Percentiles rank a stretch among this genome's conserved stretches.
Conservation (phyloP, 2,113 vertebrate genomes). For the Alethe castanea region DNA sequence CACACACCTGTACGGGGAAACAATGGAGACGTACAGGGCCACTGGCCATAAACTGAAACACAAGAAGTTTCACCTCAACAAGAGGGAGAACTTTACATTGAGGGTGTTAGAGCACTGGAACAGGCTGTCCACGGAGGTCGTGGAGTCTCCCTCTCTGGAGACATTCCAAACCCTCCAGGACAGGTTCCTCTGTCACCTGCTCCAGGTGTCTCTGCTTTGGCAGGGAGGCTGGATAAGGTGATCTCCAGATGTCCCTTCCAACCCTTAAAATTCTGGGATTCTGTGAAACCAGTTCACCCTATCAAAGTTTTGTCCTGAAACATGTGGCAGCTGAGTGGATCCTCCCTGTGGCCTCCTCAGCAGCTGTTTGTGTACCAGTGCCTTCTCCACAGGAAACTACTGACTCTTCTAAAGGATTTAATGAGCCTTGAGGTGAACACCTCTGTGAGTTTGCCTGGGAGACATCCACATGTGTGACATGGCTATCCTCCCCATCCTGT, state of each 20-base stretch:
- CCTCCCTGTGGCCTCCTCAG: background rate
- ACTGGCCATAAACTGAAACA: background rate
- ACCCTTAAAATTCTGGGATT: background rate
- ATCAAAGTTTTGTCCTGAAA: background rate
- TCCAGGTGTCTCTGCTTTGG: background rate
- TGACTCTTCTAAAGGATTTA: background rate
- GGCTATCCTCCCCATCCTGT: background rate
- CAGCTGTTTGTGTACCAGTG: rapidly evolving
- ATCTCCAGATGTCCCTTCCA: background rate
- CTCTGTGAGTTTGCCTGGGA: background rate
- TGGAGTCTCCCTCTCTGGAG: background rate
- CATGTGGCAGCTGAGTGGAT: background rate
- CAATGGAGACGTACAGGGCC: background rate
- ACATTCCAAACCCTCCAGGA: background rate
- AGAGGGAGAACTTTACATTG: background rate
- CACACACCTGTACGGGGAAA: background rate
- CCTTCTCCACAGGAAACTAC: background rate
- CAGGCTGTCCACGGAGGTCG: background rate
- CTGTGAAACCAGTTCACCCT: background rate
- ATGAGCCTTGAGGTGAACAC: background rate
- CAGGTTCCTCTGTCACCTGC: background rate
- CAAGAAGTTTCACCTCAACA: background rate
- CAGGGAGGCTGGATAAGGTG: background rate
- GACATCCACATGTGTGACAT: rapidly evolving
- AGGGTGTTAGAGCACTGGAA: background rate